phyloP scores from a whole-genome alignment of 2,888 invertebrate genomes.

The Lasioglossum lativentre region DNA sequence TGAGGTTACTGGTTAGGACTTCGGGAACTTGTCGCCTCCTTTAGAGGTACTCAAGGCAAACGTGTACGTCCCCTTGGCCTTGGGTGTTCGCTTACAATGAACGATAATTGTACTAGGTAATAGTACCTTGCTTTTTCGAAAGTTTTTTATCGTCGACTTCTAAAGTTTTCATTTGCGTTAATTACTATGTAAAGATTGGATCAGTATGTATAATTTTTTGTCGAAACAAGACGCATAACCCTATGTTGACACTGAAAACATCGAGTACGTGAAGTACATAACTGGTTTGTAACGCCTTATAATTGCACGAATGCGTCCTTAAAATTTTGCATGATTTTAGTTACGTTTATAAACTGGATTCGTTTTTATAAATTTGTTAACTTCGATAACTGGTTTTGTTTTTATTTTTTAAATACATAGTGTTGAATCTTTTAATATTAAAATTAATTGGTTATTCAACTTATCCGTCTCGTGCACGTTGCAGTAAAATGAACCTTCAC shows the following conservation, averaged over 20 bases:
- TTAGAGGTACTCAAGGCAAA: conserved; percentile 29
- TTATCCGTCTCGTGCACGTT: not conserved
- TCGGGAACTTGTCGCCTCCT: conserved; percentile 27
- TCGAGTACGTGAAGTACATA: not conserved
- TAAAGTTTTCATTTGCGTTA: not conserved
- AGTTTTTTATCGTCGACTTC: not conserved
- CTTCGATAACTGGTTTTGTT: not conserved
- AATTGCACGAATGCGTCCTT: not conserved
- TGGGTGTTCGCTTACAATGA: not conserved
- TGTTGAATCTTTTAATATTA: too few relatives aligned
- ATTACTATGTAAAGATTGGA: not conserved
- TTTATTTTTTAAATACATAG: too few relatives aligned
- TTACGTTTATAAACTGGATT: not conserved
- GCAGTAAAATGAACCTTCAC: not conserved
- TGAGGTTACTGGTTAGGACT: not conserved
- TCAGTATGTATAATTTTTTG: not conserved
- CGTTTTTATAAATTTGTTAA: not conserved
- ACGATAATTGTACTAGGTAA: not conserved
- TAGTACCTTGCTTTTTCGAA: not conserved
- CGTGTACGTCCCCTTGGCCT: not conserved
- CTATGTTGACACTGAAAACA: not conserved
- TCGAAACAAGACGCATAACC: not conserved
- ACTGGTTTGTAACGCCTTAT: not conserved
- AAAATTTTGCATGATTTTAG: not conserved
- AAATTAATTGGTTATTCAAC: not conserved